These are phyloP conservation scores for Protobothrops flavoviridis DNA, from an alignment of 2,113 vertebrate species.

Conservation along the genomic window DNA sequence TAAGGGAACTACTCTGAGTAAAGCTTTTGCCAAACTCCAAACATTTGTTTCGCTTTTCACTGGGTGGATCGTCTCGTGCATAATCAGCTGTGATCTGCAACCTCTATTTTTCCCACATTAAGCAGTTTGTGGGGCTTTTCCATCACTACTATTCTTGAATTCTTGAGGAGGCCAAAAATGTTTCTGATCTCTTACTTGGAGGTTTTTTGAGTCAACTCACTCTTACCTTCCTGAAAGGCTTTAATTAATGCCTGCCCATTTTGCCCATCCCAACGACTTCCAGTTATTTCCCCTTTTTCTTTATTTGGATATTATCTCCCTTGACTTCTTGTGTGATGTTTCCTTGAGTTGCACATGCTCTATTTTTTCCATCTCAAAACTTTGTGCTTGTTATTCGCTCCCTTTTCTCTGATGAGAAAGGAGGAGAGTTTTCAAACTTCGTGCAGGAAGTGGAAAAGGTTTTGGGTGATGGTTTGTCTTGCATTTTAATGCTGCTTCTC, in stretches of 20 bases:
- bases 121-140: too few species aligned
- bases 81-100: too few species aligned
- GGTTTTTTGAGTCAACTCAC: not conserved
- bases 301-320: not conserved
- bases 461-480: too few species aligned
- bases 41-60: too few species aligned
- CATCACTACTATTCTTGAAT: not conserved
- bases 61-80: too few species aligned
- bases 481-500: too few species aligned
- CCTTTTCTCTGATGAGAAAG: not conserved
- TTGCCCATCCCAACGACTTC: not conserved
- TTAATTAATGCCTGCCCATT: too few species aligned
- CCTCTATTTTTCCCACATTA: not conserved
- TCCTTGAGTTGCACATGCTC: too few species aligned
- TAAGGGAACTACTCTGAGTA: not conserved
- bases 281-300: not conserved
- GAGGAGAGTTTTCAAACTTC: not conserved
- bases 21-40: not conserved
- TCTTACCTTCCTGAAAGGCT: too few species aligned
- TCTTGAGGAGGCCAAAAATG: not conserved
- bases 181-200: not conserved
- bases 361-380: too few species aligned
- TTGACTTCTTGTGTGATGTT: not conserved
- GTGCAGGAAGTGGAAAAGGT: not conserved
- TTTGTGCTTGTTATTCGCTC: too few species aligned